Base-by-base conservation (phyloP, 2,113 vertebrate species). In the Brachyistius frenatus region DNA sequence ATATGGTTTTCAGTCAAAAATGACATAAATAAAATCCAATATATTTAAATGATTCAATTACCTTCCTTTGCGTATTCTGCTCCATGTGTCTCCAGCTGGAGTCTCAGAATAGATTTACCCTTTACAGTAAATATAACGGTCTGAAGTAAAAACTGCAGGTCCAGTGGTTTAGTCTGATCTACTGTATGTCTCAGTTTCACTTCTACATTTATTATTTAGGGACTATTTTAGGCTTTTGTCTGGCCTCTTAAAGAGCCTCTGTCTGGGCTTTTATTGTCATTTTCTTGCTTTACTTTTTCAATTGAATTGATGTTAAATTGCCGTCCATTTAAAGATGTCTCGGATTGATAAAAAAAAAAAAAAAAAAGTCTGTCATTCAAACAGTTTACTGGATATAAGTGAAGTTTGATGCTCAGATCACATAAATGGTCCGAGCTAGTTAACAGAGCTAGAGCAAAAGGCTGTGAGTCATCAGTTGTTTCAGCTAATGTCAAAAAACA, bases 281-380 rank as follows among this genome's bases (percentile, higher is more conserved):
- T 50, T 47, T 70, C 14, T 39, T 72, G 16, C 13, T 69, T 70
- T 46, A 11, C 23, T 36, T 62, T 23, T 70, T 86, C 58, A 54
- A 36, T 36, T 53, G 58, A 69, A 78, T 60, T 72, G 33, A 44
- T 54, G n/a, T 53, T 58, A 78, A 56, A 80, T 76, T 78, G 55
- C 63, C 4, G 8, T 72, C 56, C 53, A 57, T 80, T 81, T 71
- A 71, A 65, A 63, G 35, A 53, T 65, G 23, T 54, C 23, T 5
- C 0, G 10, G 50, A 57, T 33, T 37, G 49, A 6, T 32, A 70
- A 0, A 5, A 9, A 44, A 50, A 56, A 35, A 61, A 35, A 31
- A 44, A 44, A 55, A 35, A 30, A 44, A 16, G 35, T 23, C 39
- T 37, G 0, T 49, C 35, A 76, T 73, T 76, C 35, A 69, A 62